Evolutionary conservation across 1,140 invertebrate species (phyloP).

Genomic region (Andricus grossulariae): DNA sequence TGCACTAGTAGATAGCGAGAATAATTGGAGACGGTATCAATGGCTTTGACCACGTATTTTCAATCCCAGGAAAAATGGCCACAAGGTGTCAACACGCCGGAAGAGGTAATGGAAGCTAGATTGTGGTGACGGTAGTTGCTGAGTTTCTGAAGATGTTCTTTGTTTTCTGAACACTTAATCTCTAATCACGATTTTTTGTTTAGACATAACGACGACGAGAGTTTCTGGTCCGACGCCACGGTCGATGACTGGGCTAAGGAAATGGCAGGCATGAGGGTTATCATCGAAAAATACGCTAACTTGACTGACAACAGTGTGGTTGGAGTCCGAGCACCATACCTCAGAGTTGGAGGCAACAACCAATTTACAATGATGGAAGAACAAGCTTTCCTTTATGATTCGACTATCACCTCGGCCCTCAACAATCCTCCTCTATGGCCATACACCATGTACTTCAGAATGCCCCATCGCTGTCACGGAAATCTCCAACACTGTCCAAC

Average conservation of each 20-base stretch:
- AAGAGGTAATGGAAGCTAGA: too few relatives aligned
- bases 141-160: too few relatives aligned
- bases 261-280: constrained; percentile 96
- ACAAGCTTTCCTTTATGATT: constrained; percentile 96
- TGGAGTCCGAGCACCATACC: constrained; percentile 93
- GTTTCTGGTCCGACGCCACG: constrained; percentile 95
- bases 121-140: too few relatives aligned
- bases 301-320: constrained; percentile 96
- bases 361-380: constrained; percentile 99
- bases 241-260: constrained; percentile 97
- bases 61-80: too few relatives aligned
- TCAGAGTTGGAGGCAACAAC: constrained; percentile 95
- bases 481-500: constrained; percentile 95
- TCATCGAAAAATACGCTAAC: constrained; percentile 94
- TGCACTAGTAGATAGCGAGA: too few relatives aligned
- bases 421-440: constrained; percentile 96
- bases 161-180: too few relatives aligned
- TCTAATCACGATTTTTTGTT: constrained; percentile 8
- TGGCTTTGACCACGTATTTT: too few relatives aligned
- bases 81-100: too few relatives aligned
- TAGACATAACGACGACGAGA: constrained; percentile 94
- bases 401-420: constrained; percentile 94
- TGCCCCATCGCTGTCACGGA: constrained; percentile 96
- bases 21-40: too few relatives aligned
- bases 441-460: constrained; percentile 98